Evolutionary conservation across 2,797 vertebrate genomes (phyloP).

Genomic region (Tympanoctomys barrerae): DNA sequence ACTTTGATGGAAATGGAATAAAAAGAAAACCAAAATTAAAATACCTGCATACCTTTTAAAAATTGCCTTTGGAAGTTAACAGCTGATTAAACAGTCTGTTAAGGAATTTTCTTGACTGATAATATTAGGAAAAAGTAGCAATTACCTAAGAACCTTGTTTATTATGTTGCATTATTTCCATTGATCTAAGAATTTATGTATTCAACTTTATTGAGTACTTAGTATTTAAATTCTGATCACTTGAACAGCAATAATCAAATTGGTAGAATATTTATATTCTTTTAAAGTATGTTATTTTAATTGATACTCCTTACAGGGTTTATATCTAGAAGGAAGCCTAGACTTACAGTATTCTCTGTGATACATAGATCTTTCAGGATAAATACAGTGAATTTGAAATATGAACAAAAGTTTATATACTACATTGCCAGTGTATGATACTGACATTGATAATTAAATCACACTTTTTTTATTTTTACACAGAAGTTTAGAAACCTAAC

Average conservation of each 20-base stretch:
- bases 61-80: conserved; percentile 29
- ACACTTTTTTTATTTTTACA: too few species aligned
- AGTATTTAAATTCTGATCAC: conserved; percentile 31
- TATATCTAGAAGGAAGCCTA: conserved; percentile 51
- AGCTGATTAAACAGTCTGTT: conserved; percentile 30
- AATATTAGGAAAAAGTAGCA: conserved; percentile 49
- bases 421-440: background rate
- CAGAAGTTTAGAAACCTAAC: too few species aligned
- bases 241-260: conserved; percentile 59
- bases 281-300: background rate
- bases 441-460: background rate
- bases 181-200: conserved; percentile 2
- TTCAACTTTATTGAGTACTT: conserved; percentile 7
- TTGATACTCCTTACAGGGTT: conserved; percentile 15
- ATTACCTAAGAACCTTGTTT: background rate
- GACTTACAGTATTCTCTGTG: background rate
- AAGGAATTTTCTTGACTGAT: conserved; percentile 40
- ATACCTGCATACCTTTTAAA: background rate
- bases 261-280: conserved; percentile 14
- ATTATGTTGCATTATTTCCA: conserved; percentile 48
- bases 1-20: background rate
- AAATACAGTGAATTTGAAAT: conserved; percentile 32
- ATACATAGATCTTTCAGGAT: conserved; percentile 37
- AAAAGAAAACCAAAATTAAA: conserved; percentile 63
- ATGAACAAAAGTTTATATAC: background rate